Conservation (phyloP, 2,113 vertebrate genomes). For the Stigmatopora nigra region DNA sequence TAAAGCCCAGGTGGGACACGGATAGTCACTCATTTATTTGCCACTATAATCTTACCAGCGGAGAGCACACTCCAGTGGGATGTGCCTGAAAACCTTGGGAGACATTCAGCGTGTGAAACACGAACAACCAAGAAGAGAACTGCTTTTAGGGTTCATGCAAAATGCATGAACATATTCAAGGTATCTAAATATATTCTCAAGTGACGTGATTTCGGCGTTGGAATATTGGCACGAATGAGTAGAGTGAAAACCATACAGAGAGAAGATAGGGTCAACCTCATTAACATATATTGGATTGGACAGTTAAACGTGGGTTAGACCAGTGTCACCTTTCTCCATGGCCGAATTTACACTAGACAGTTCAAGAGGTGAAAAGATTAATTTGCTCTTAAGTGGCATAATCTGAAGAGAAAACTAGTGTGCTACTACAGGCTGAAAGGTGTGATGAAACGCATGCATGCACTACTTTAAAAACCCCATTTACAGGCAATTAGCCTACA, state of each 20-base stretch:
- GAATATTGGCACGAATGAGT: background rate
- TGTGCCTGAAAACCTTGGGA: slow-evolving; percentile 27
- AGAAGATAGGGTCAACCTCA: slow-evolving; percentile 49
- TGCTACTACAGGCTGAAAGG: no score
- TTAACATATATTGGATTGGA: slow-evolving; percentile 46
- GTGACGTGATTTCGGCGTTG: slow-evolving; percentile 10
- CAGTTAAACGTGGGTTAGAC: slow-evolving; percentile 54
- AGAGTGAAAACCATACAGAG: slow-evolving; percentile 11
- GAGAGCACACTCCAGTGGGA: slow-evolving; percentile 39
- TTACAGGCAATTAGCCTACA: no score
- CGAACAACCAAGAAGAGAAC: slow-evolving; percentile 24
- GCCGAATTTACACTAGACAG: background rate
- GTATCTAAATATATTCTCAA: slow-evolving; percentile 9
- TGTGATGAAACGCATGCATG: no score
- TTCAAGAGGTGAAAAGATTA: background rate
- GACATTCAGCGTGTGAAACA: slow-evolving; percentile 23
- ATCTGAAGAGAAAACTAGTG: background rate
- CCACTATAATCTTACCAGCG: slow-evolving; percentile 44
- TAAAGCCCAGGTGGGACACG: slow-evolving; percentile 52
- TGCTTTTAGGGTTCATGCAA: slow-evolving; percentile 21
- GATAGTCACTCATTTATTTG: slow-evolving; percentile 67
- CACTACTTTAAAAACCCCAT: no score
- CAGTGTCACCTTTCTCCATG: slow-evolving; percentile 35
- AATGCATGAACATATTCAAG: slow-evolving; percentile 21
- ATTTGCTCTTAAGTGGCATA: background rate